These are phyloP conservation scores for Cottoperca gobio DNA, from an alignment of 2,797 vertebrate genomes.

Conservation along the genomic window DNA sequence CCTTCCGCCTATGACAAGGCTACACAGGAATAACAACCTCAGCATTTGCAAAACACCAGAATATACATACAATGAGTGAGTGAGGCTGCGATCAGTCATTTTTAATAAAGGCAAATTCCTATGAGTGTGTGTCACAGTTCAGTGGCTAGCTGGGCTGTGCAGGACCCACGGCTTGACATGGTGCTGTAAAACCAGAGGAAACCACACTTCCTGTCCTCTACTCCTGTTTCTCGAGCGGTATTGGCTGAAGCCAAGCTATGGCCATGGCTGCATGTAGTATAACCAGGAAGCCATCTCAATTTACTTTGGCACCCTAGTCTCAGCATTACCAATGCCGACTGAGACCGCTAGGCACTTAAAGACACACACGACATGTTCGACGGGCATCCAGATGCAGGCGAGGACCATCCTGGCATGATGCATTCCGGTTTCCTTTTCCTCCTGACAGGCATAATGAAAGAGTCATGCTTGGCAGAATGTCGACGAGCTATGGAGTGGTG, in stretches of 20 bases:
- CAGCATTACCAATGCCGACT: slow-evolving; percentile 19
- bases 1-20: not conserved
- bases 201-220: slow-evolving; percentile 68
- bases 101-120: slow-evolving; percentile 68
- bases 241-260: slow-evolving; percentile 46
- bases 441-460: slow-evolving; percentile 50
- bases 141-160: slow-evolving; percentile 29
- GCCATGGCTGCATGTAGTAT: slow-evolving; percentile 50
- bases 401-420: slow-evolving; percentile 50
- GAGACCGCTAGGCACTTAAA: slow-evolving; percentile 29
- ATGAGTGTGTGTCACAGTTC: slow-evolving; percentile 50
- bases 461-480: slow-evolving; percentile 54
- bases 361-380: slow-evolving; percentile 33
- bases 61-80: slow-evolving; percentile 27
- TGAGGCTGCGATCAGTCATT: slow-evolving; percentile 34
- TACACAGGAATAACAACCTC: slow-evolving; percentile 11
- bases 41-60: slow-evolving; percentile 47
- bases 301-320: slow-evolving; percentile 62
- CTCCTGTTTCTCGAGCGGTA: slow-evolving; percentile 61
- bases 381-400: slow-evolving; percentile 33
- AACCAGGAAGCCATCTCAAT: slow-evolving; percentile 47
- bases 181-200: slow-evolving; percentile 69
- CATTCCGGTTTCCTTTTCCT: slow-evolving; percentile 50
- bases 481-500: slow-evolving; percentile 46
- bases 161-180: slow-evolving; percentile 51